phyloP scores from a whole-genome alignment of 2,113 vertebrate species.

The Amazona guildingii region DNA sequence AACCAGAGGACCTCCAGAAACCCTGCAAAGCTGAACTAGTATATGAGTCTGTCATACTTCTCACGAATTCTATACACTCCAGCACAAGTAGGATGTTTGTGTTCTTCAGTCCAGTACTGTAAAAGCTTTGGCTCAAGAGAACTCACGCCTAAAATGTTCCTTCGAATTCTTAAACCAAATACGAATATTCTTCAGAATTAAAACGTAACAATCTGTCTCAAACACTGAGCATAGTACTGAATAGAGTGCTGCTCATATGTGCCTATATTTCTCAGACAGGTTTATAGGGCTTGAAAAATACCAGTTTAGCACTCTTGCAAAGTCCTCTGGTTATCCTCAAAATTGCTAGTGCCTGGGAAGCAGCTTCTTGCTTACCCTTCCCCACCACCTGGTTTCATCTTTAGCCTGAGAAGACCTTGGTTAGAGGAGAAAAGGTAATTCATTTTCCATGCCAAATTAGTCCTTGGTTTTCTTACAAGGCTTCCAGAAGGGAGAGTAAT shows the following conservation, averaged over 20 bases:
- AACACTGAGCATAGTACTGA: background rate
- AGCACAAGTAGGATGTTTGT: background rate
- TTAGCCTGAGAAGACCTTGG: background rate
- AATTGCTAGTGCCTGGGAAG: background rate
- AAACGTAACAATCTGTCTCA: background rate
- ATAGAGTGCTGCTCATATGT: background rate
- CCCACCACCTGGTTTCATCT: background rate
- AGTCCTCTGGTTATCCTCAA: background rate
- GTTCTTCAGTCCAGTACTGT: background rate
- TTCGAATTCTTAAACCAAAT: background rate
- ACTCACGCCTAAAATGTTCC: background rate
- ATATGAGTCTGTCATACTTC: background rate
- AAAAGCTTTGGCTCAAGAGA: background rate
- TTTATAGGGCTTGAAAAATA: background rate
- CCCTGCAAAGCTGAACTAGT: background rate
- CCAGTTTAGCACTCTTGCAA: rapidly evolving
- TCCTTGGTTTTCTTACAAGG: background rate
- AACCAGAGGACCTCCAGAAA: background rate
- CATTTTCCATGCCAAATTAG: background rate
- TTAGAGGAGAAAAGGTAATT: background rate
- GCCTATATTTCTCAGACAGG: background rate
- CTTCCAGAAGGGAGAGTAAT: background rate
- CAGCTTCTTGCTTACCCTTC: background rate
- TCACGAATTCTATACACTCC: background rate
- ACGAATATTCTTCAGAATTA: background rate